Evolutionary conservation across 2,797 vertebrate genomes (phyloP).

Genomic region (Botia almorhae): DNA sequence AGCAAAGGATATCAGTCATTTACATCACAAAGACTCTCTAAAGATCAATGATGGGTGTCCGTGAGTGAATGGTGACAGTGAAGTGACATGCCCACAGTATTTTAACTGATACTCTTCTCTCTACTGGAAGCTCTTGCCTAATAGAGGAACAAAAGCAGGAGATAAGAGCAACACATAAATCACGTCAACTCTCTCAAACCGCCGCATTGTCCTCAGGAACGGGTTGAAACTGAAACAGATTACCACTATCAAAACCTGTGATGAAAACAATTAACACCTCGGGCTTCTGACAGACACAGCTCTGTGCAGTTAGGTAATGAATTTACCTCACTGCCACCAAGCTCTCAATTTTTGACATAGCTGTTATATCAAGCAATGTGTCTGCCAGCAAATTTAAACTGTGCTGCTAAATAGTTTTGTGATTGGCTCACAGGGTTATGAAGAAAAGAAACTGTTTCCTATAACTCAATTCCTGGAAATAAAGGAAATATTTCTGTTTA

Average conservation of each 20-base stretch:
- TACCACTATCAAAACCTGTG: slow-evolving; percentile 52
- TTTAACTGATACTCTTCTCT: slow-evolving; percentile 36
- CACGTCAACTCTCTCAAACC: slow-evolving; percentile 24
- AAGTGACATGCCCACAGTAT: slow-evolving; percentile 34
- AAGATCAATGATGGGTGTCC: slow-evolving; percentile 37
- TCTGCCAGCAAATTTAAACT: slow-evolving; percentile 29
- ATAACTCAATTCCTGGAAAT: slow-evolving; percentile 2
- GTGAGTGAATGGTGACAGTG: slow-evolving; percentile 43
- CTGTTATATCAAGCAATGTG: slow-evolving; percentile 25
- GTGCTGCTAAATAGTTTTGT: slow-evolving; percentile 23
- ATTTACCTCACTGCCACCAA: slow-evolving; percentile 42
- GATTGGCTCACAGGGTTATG: slow-evolving; percentile 6
- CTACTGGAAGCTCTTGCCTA: slow-evolving; percentile 41
- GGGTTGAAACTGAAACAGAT: slow-evolving; percentile 46
- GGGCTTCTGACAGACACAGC: slow-evolving; percentile 37
- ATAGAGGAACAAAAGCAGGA: slow-evolving; percentile 53
- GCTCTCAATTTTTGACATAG: slow-evolving; percentile 21
- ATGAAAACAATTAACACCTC: slow-evolving; percentile 55
- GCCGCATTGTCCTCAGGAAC: slow-evolving; percentile 48
- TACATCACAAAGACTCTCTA: slow-evolving; percentile 45
- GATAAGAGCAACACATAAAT: slow-evolving; percentile 51
- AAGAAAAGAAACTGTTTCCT: neutral
- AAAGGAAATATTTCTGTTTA: neutral
- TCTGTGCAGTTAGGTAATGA: slow-evolving; percentile 43
- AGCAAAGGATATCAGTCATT: slow-evolving; percentile 32